Evolutionary conservation across 2,797 vertebrate genomes (phyloP), one percentile per base, ranked within the genome.

Genomic region (Acipenser oxyrinchus): DNA sequence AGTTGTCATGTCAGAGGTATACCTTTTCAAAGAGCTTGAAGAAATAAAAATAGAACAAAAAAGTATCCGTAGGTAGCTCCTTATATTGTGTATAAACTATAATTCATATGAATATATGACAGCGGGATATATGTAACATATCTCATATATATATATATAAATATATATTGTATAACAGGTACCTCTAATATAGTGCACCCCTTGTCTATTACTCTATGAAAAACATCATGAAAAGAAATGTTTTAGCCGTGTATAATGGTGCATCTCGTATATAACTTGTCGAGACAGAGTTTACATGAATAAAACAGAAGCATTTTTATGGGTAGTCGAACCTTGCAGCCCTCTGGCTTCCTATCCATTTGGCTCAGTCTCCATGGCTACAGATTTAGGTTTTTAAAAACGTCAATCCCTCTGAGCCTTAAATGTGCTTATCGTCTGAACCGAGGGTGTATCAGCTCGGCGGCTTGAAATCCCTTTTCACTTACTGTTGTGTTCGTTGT

Each of bases 401-500:
- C 10, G 9, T 48, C 60, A 62, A 62, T 62, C 60, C 60, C 60
- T 18, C 7, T 37, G 60, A 62, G 60, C 60, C 18, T 8, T 62
- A 62, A 62, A 62, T 62, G 18, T 62, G 18, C 60, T 62, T 62
- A 62, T 18, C 37, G 18, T 62, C 60, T 37, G 60, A 62, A 18
- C 37, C 23, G 7, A 12, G 60, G 18, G 6, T 62, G 12, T 62
- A 37, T 62, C 60, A 62, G 60, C 15, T 62, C 37, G 60, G 9
- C 6, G 60, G 60, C 18, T 37, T 9, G 60, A 62, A 62, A 62
- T 62, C 60, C 60, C 48, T 48, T 62, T 62, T 62, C 60, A 62
- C 60, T 62, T 62, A 62, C 60, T 48, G 12, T 62, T 62, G 60
- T 48, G 48, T 48, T 62, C 60, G 18, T 62, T n/a, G 60, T 69